Evolutionary conservation across 2,888 invertebrate species (phyloP).

Genomic region (Caenorhabditis afra): DNA sequence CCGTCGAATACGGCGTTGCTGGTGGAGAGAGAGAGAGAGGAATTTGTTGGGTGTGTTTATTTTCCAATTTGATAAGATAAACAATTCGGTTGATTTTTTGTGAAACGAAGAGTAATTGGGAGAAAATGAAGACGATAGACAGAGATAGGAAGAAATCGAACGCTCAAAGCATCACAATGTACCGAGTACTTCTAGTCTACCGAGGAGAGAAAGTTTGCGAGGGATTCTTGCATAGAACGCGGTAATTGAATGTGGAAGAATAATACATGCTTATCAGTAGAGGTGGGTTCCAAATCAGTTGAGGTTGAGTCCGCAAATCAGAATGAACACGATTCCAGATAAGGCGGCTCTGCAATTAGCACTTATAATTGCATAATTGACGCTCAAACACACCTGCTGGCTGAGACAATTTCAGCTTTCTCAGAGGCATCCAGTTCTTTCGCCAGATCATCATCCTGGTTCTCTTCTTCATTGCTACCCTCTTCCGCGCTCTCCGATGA

Average conservation of each 20-base stretch:
- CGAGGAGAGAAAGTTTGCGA: neutral
- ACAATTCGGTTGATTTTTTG: conserved; percentile 6
- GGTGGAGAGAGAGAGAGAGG: conserved; percentile 1
- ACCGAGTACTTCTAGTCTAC: conserved; percentile 6
- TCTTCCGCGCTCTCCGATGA: conserved; percentile 23
- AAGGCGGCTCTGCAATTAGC: no score
- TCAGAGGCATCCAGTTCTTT: conserved; percentile 13
- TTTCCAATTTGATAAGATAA: conserved; percentile 50
- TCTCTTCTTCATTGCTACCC: conserved; percentile 8
- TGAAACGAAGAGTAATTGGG: no score
- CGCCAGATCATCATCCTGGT: neutral
- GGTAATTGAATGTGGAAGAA: neutral
- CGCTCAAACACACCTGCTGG: neutral
- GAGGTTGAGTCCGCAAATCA: no score
- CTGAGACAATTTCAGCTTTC: conserved; percentile 11
- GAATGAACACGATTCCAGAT: no score
- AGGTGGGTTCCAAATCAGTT: no score
- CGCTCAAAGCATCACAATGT: conserved; percentile 5
- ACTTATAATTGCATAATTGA: neutral
- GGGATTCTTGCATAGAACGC: conserved; percentile 1
- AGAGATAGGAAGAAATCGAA: neutral
- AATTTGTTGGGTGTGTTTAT: conserved; percentile 46
- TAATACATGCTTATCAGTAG: neutral
- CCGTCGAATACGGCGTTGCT: neutral
- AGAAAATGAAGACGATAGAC: neutral